Evolutionary conservation across 2,797 vertebrate genomes (phyloP).

Genomic region (Crenichthys baileyi): DNA sequence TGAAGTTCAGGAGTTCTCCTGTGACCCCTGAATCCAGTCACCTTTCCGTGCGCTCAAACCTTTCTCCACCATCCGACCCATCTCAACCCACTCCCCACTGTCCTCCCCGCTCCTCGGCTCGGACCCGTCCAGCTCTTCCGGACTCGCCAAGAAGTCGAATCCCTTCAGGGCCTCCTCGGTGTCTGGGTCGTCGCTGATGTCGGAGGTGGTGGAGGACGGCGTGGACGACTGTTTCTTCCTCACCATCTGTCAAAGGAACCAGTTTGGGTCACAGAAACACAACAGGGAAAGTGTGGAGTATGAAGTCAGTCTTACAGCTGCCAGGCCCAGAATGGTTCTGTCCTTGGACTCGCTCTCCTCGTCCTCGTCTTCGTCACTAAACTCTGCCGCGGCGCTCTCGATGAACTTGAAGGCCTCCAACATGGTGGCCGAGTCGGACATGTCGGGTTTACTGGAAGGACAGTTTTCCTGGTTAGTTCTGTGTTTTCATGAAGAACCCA

Average conservation of each 20-base stretch:
- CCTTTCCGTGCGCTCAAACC: too few relatives aligned
- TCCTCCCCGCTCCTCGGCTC: conserved; percentile 86
- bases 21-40: too few relatives aligned
- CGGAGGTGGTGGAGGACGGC: conserved; percentile 73
- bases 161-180: conserved; percentile 94
- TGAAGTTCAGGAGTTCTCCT: too few relatives aligned
- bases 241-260: conserved; percentile 82
- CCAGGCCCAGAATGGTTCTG: conserved; percentile 86
- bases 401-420: conserved; percentile 95
- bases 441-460: conserved; percentile 85
- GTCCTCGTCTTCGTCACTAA: conserved; percentile 93
- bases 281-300: not conserved
- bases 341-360: conserved; percentile 88
- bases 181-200: conserved; percentile 91
- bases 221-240: conserved; percentile 82
- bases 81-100: conserved; percentile 52
- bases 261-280: not conserved
- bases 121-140: conserved; percentile 86
- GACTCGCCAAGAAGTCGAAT: conserved; percentile 90
- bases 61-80: too few relatives aligned
- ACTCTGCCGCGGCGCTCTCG: conserved; percentile 90
- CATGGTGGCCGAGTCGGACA: conserved; percentile 87
- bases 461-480: not conserved
- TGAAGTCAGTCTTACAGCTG: conserved; percentile 82
- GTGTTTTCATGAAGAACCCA: too few relatives aligned